Base-by-base conservation (phyloP, 1,140 invertebrate species). In the Anastrepha ludens region DNA sequence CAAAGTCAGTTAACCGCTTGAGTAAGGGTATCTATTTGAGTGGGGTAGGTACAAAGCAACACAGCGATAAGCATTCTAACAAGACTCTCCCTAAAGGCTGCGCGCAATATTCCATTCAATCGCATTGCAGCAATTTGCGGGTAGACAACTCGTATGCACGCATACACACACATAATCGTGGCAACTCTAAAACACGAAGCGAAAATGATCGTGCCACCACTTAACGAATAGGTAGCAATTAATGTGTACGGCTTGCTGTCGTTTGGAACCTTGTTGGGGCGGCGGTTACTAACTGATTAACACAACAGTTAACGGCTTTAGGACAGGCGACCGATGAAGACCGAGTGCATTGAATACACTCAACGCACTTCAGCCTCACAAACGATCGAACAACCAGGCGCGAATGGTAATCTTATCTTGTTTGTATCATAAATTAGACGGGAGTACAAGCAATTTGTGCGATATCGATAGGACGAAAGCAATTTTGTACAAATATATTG, bases 381-480 rank as follows among this genome's bases (percentile, higher is more conserved):
- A 39, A 20, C 64, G 17, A 39, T 5, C 64, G 29, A 29, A 39
- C 74, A 4, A n/a, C 13, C 47, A 11, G 74, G 74, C 74, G n/a
- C 74, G n/a, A 20, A 81, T 81, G 74, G 2, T 81, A 81, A 81
- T 81, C 74, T 81, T 81, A 81, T 81, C 74, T 81, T 8, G 11
- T 20, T 17, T 81, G 50, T 81, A 58, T n/a, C 74, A 81, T 81
- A 81, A 55, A 81, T 81, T 81, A 81, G 47, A 81, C 47, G 74
- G 74, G 47, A 44, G 74, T 55, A 81, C 74, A 81, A 81, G 74
- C 74, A 81, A 81, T 81, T 81, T 81, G 74, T 81, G 55, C 47
- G 74, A 50, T 81, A 81, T 81, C 74, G 74, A 81, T 81, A 55
- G 74, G 74, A 81, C 44, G 41, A 17, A 44, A 81, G 74, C 74